Evolutionary conservation across 2,113 vertebrate species (phyloP), one percentile per base, ranked within the genome.

Genomic region (Dicaeum eximium): DNA sequence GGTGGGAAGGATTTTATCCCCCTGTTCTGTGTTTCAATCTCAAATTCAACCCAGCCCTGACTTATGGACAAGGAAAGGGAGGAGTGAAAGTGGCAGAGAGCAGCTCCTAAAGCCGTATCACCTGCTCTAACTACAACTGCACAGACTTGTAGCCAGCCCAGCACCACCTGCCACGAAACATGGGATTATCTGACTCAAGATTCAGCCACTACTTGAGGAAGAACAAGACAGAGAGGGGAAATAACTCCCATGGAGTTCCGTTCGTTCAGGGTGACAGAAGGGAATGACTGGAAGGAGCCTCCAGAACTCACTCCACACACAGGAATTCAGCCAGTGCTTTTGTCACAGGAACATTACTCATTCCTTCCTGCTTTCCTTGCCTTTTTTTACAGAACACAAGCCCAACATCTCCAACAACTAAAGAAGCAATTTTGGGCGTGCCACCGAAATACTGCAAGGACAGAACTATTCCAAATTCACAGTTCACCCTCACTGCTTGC

Each of bases 341-440:
- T 62, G 25, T 53, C 79, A 77, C 22, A 53, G 23, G 44, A 56
- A 75, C 10, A n/a, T 64, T 57, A 48, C 44, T 77, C 60, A 75
- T 24, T 60, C 38, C 61, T 86, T 71, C 48, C 51, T 37, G 21
- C 42, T 82, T 82, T 37, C 30, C 25, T 51, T 40, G 40, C 30
- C 30, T 71, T 83, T 92, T 74, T 35, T 40, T 51, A 84, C 45
- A 33, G 42, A 38, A 69, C 30, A 83, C 37, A 94, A 88, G 78
- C 27, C 22, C 38, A 66, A 38, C 37, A 70, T 16, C 86, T 73
- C 44, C 7, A 2, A 62, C 35, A 19, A 82, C 62, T 70, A 50
- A 62, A 82, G 58, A 44, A 93, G 54, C 67, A 70, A 84, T 73
- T 83, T 61, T 1, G 0, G 70, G 50, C 31, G 60, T 0, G 0